Conservation (phyloP, 2,113 vertebrate species). For the Phoenicopterus ruber region DNA sequence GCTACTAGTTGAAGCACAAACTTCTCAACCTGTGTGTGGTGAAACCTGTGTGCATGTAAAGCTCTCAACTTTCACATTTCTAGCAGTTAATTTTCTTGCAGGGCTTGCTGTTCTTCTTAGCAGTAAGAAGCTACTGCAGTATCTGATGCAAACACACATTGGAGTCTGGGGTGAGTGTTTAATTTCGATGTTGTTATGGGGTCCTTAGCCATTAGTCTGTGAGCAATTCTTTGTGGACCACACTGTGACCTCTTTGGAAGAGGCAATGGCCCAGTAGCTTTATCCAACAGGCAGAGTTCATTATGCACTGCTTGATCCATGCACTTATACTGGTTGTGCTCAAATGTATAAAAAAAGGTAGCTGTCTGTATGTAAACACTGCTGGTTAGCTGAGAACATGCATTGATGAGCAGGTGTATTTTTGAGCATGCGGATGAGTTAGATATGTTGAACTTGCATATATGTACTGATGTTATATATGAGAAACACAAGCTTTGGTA, state of each 20-base stretch:
- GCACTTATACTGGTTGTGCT: fast-evolving
- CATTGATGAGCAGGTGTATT: fast-evolving
- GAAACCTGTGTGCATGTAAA: fast-evolving
- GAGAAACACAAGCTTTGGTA: not conserved
- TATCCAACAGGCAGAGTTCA: not conserved
- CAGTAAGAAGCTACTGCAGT: fast-evolving
- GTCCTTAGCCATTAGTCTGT: fast-evolving
- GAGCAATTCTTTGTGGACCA: fast-evolving
- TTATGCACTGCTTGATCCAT: fast-evolving
- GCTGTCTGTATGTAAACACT: fast-evolving
- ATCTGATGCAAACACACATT: fast-evolving
- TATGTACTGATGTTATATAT: not conserved
- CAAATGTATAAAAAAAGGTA: no score
- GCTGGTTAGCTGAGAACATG: not conserved
- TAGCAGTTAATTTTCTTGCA: fast-evolving
- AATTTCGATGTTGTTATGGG: fast-evolving
- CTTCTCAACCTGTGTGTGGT: fast-evolving
- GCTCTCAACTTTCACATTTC: fast-evolving
- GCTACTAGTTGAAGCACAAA: fast-evolving
- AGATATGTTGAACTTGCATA: not conserved
- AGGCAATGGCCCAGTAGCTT: fast-evolving
- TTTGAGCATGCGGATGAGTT: not conserved
- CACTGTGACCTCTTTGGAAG: fast-evolving
- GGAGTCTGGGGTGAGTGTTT: not conserved
- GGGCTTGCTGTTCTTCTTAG: not conserved